Percentiles rank a stretch among this genome's conserved stretches.
Conservation (phyloP, 2,797 vertebrate genomes). For the Diceros bicornis region DNA sequence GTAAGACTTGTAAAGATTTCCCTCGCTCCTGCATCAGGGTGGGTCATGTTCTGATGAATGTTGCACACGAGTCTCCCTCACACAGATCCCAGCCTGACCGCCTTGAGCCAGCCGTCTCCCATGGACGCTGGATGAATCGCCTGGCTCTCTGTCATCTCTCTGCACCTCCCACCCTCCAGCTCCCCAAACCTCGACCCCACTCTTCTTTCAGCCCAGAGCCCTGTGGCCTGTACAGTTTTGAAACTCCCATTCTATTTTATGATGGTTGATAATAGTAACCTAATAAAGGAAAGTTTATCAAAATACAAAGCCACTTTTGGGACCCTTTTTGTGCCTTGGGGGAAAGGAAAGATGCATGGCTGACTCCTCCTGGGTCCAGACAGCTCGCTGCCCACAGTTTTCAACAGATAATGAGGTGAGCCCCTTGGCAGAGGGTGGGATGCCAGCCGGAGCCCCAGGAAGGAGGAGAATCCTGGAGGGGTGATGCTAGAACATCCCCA, state of each 20-base stretch:
- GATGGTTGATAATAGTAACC: slow-evolving; percentile 94
- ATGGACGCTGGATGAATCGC: slow-evolving; percentile 68
- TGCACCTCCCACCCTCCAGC: not conserved
- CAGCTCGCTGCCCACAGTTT: not conserved
- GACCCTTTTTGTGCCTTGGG: slow-evolving; percentile 30
- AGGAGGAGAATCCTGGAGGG: not conserved
- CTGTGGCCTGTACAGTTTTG: slow-evolving; percentile 92
- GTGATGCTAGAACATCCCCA: not conserved
- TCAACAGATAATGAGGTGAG: not conserved
- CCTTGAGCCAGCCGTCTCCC: slow-evolving; percentile 82
- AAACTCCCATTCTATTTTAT: slow-evolving; percentile 91
- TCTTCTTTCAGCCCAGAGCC: slow-evolving; percentile 75
- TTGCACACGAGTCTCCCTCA: slow-evolving; percentile 77
- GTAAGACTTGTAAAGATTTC: slow-evolving; percentile 55
- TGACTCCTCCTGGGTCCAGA: not conserved
- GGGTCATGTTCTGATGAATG: slow-evolving; percentile 71
- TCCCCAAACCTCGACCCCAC: slow-evolving; percentile 2
- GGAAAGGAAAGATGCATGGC: not conserved
- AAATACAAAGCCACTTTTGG: slow-evolving; percentile 77
- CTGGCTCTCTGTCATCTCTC: slow-evolving; percentile 9
- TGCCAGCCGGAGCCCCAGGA: not conserved
- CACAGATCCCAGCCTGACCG: slow-evolving; percentile 70
- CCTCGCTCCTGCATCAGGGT: slow-evolving; percentile 79
- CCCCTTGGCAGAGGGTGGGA: not conserved
- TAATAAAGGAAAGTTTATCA: slow-evolving; percentile 96